Evolutionary conservation across 92 coral and sea anemone genomes (phyloP).

Genomic region (Actinernus sp.): DNA sequence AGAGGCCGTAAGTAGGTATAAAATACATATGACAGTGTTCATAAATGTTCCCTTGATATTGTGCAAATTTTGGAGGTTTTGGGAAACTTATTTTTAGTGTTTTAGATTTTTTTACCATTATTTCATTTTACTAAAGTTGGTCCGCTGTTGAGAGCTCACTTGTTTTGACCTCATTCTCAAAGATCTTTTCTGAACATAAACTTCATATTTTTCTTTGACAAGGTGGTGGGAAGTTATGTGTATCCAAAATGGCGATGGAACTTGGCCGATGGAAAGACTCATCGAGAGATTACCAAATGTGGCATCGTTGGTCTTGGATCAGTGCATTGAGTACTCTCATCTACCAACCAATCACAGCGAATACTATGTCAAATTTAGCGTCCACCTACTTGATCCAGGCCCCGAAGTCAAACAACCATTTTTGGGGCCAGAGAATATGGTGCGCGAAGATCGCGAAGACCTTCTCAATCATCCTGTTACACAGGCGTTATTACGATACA

Average conservation of each 20-base stretch:
- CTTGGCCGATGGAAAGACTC: conserved; percentile 54
- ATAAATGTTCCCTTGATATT: too few relatives aligned
- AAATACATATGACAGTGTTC: too few relatives aligned
- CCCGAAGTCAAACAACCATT: conserved; percentile 26
- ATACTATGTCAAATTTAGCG: conserved; percentile 29
- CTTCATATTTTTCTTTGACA: background rate
- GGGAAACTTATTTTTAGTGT: too few relatives aligned
- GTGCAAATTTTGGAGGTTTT: too few relatives aligned
- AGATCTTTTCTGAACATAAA: background rate
- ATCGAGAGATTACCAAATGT: conserved; percentile 60
- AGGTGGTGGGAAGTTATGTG: conserved; percentile 62
- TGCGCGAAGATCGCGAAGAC: conserved; percentile 68
- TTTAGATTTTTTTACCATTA: too few relatives aligned
- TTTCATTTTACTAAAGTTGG: too few relatives aligned
- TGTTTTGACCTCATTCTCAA: too few relatives aligned
- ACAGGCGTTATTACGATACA: conserved; percentile 66
- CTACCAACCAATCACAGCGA: conserved; percentile 50
- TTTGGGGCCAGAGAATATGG: conserved; percentile 66
- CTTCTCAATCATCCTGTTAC: conserved; percentile 79
- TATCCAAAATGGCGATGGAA: conserved; percentile 17
- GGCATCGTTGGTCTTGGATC: conserved; percentile 54
- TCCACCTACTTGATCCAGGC: conserved; percentile 66
- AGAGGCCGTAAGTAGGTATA: too few relatives aligned
- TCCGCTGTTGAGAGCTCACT: too few relatives aligned
- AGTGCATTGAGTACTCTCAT: conserved; percentile 29